These are phyloP conservation scores for Cheilosia scutellata DNA, from an alignment of 2,888 invertebrate species.

Conservation along the genomic window DNA sequence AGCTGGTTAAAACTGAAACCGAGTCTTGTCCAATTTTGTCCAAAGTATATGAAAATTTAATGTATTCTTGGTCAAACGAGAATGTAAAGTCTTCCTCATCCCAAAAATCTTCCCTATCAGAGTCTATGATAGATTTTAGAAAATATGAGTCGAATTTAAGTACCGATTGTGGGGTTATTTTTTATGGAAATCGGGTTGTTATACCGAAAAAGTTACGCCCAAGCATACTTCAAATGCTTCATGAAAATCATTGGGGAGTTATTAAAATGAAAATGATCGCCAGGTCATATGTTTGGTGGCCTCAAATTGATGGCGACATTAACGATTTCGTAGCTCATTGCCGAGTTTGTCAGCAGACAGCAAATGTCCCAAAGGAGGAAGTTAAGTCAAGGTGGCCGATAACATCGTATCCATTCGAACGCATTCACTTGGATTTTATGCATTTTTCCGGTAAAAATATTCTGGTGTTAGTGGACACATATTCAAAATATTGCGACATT, in stretches of 20 bases:
- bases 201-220: slow-evolving; percentile 61
- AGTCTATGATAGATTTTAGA: slow-evolving; percentile 37
- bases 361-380: slow-evolving; percentile 29
- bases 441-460: neutral
- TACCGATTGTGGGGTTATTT: slow-evolving; percentile 56
- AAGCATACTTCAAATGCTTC: slow-evolving; percentile 72
- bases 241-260: slow-evolving; percentile 78
- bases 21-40: slow-evolving; percentile 1
- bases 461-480: neutral
- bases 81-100: neutral
- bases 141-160: slow-evolving; percentile 39
- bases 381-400: slow-evolving; percentile 1
- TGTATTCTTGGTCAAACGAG: slow-evolving; percentile 40
- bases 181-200: slow-evolving; percentile 65
- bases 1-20: neutral
- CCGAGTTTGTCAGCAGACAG: too few species aligned
- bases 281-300: slow-evolving; percentile 78
- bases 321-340: slow-evolving; percentile 76
- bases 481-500: neutral
- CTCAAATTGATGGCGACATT: slow-evolving; percentile 78
- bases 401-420: neutral
- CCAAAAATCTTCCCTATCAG: neutral
- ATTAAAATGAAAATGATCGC: slow-evolving; percentile 77
- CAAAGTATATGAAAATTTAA: slow-evolving; percentile 35
- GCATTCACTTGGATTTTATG: neutral